A percentile compares a stretch with the other conserved stretches of the same genome.
phyloP scores from a whole-genome alignment of 2,113 vertebrate species.

The Thryonomys swinderianus region DNA sequence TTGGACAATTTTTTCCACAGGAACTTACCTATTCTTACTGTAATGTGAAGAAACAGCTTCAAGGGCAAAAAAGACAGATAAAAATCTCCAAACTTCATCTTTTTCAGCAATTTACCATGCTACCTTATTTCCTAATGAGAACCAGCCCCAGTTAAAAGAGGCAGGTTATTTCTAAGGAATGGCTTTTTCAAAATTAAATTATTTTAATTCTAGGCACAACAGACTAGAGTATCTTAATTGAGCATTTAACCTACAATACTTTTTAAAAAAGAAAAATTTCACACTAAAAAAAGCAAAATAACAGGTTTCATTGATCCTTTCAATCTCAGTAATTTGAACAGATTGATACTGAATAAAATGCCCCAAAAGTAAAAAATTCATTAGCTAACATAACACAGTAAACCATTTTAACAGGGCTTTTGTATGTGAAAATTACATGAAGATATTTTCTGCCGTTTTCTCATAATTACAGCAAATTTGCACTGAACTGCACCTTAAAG shows the following conservation, averaged over 20 bases:
- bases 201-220: not conserved
- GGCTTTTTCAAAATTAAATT: not conserved
- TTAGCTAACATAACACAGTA: conserved; percentile 14
- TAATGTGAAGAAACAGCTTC: conserved; percentile 68
- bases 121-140: conserved; percentile 39
- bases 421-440: not conserved
- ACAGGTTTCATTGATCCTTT: not conserved
- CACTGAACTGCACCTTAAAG: not conserved
- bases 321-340: conserved; percentile 49
- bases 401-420: conserved; percentile 4
- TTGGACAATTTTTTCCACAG: conserved; percentile 55
- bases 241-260: not conserved
- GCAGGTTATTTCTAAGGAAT: not conserved
- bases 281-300: not conserved
- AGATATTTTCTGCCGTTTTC: not conserved
- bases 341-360: not conserved
- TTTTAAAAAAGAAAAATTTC: conserved; percentile 21
- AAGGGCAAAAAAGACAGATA: conserved; percentile 30
- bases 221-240: not conserved
- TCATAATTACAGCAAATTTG: conserved; percentile 25
- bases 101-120: conserved; percentile 25
- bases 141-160: not conserved
- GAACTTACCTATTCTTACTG: conserved; percentile 80
- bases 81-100: not conserved
- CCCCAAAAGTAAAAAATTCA: conserved; percentile 22